A percentile compares a stretch with the other conserved stretches of the same genome.
These are phyloP conservation scores for Romanogobio albipinnatus DNA, from an alignment of 2,113 vertebrate genomes.

Conservation along the genomic window DNA sequence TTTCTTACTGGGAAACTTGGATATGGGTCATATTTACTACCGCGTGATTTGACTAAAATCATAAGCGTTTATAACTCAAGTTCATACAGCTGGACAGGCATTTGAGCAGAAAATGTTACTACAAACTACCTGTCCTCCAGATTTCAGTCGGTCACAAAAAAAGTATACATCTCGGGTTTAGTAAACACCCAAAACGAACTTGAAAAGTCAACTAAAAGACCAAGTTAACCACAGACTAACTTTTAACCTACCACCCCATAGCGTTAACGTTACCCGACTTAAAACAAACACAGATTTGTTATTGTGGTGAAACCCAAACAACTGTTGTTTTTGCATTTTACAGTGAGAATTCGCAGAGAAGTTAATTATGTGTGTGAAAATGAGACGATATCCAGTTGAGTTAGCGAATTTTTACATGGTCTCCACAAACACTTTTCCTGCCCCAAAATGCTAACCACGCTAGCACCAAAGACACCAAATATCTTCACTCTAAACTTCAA, in stretches of 20 bases:
- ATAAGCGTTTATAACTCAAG: background rate
- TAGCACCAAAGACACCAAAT: slow-evolving; percentile 8
- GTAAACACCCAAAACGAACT: background rate
- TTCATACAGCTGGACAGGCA: background rate
- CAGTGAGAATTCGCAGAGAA: background rate
- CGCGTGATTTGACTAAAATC: background rate
- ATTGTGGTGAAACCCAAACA: background rate
- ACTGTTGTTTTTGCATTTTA: background rate
- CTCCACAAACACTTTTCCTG: slow-evolving; percentile 18
- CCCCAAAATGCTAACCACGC: slow-evolving; percentile 20
- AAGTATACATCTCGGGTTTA: background rate
- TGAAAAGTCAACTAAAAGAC: background rate
- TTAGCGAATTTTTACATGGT: background rate
- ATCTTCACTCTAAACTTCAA: background rate
- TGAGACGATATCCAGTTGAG: background rate
- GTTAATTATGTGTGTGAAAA: background rate
- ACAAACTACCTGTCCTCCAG: background rate
- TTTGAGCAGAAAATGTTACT: background rate
- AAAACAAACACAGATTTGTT: background rate
- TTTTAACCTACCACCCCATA: background rate
- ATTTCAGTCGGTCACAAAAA: background rate
- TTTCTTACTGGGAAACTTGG: slow-evolving; percentile 69
- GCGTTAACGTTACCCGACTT: too few relatives aligned
- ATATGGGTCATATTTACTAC: background rate
- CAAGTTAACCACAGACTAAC: background rate